These are phyloP conservation scores for Eupithecia pulchellata DNA, from an alignment of 2,888 invertebrate genomes.

Conservation along the genomic window DNA sequence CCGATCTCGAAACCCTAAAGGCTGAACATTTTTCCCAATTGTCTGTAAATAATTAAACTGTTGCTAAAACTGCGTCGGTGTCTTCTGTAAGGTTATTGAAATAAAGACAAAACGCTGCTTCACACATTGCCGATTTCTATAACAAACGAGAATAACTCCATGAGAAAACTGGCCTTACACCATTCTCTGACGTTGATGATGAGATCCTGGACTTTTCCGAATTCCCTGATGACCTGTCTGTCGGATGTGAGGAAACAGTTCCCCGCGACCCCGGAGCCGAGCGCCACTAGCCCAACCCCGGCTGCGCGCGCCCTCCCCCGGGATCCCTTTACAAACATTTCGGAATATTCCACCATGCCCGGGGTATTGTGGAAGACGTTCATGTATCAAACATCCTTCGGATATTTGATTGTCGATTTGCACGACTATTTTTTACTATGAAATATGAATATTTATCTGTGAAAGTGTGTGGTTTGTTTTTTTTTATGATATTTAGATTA, in stretches of 20 bases:
- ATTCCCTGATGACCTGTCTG: background rate
- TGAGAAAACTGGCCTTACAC: background rate
- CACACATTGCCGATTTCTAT: background rate
- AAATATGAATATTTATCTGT: slow-evolving; percentile 14
- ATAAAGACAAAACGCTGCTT: background rate
- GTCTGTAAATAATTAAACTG: too few species aligned
- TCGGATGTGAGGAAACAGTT: slow-evolving; percentile 10
- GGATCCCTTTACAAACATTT: slow-evolving; percentile 24
- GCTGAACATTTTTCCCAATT: too few species aligned
- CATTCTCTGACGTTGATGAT: background rate
- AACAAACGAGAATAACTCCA: too few species aligned
- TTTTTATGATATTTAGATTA: too few species aligned
- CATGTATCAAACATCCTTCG: too few species aligned
- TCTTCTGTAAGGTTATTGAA: background rate
- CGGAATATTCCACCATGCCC: slow-evolving; percentile 20
- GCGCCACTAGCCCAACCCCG: slow-evolving; percentile 15
- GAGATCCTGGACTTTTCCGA: background rate
- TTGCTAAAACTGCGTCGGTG: background rate
- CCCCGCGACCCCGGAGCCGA: slow-evolving; percentile 4
- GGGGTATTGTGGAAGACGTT: too few species aligned
- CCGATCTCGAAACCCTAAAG: too few species aligned
- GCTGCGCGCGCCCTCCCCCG: slow-evolving; percentile 16
- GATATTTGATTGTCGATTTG: slow-evolving; percentile 33
- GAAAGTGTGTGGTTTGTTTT: slow-evolving; percentile 1
- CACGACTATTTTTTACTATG: slow-evolving; percentile 28